Evolutionary conservation across 2,113 vertebrate genomes (phyloP).

Genomic region (Podilymbus podiceps): DNA sequence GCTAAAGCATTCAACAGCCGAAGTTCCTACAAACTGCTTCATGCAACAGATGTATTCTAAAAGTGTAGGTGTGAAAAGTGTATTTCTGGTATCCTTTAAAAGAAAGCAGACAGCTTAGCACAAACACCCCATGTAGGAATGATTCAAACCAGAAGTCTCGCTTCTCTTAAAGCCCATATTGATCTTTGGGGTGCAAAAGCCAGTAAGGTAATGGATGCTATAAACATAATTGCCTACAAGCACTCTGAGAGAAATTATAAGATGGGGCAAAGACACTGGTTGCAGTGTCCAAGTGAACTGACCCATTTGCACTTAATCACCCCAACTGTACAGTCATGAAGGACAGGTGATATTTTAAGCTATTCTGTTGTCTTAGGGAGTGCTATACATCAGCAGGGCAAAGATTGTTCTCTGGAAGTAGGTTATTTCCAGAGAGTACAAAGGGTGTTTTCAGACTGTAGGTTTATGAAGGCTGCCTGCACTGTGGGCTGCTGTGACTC

Average conservation of each 20-base stretch:
- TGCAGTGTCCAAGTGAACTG: background rate
- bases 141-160: background rate
- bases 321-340: background rate
- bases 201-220: background rate
- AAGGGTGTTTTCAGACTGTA: background rate
- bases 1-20: background rate
- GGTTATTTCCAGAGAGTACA: background rate
- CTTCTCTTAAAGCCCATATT: background rate
- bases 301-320: background rate
- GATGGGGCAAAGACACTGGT: background rate
- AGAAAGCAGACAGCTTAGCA: background rate
- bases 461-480: background rate
- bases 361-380: background rate
- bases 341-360: background rate
- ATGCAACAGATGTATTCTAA: slow-evolving; percentile 34
- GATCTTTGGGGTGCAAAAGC: background rate
- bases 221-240: background rate
- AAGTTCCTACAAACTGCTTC: background rate
- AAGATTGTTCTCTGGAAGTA: background rate
- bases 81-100: slow-evolving; percentile 18
- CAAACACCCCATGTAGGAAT: background rate
- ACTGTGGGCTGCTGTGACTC: background rate
- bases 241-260: background rate
- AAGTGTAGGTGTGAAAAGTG: slow-evolving; percentile 15
- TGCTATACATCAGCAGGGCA: background rate